Base-by-base conservation (phyloP, 2,797 vertebrate genomes). In the Acanthopagrus latus region DNA sequence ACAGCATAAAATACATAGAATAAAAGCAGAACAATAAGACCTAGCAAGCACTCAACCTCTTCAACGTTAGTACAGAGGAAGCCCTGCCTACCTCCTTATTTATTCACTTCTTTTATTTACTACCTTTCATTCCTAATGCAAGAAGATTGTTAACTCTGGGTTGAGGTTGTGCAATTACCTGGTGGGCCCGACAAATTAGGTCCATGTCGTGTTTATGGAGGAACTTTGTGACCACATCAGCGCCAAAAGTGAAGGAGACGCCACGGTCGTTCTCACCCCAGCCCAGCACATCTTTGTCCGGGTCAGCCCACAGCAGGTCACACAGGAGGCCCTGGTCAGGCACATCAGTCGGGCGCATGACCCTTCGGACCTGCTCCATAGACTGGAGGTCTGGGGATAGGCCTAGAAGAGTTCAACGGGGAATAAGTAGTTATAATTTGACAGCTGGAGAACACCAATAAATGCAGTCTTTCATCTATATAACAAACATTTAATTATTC, bases 161-260 rank as follows among this genome's bases (percentile, higher is more conserved):
- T n/a, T 1, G 21, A 38, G 21, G n/a, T 25, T 0, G 10, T n/a
- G 33, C 9, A 72, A 87, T 86, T 25, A 96, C 95, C 95, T 96
- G 95, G 85, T 96, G 95, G 48, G 95, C 95, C 79, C 95, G 90
- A 89, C 95, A 96, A 76, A 96, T 96, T 13, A 96, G 95, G 89
- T 96, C 95, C 95, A 96, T 95, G 88, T 96, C 95, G 18, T 96
- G 95, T 90, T 96, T 96, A 91, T 96, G 94, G 64, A 96, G 94
- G 86, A 96, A 96, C 87, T 96, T 96, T 54, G 95, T 96, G 81
- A 96, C 95, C 47, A 96, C 94, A 5, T 96, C 95, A 0, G 95
- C 95, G 9, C 95, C 95, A 27, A 96, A 96, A 44, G 95, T 96
- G 91, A 96, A 96, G 82, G 95, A 96, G 54, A 96, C 95, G 0